Evolutionary conservation across 2,113 vertebrate species (phyloP), one percentile per base, ranked within the genome.

Genomic region (Proterorhinus semilunaris): DNA sequence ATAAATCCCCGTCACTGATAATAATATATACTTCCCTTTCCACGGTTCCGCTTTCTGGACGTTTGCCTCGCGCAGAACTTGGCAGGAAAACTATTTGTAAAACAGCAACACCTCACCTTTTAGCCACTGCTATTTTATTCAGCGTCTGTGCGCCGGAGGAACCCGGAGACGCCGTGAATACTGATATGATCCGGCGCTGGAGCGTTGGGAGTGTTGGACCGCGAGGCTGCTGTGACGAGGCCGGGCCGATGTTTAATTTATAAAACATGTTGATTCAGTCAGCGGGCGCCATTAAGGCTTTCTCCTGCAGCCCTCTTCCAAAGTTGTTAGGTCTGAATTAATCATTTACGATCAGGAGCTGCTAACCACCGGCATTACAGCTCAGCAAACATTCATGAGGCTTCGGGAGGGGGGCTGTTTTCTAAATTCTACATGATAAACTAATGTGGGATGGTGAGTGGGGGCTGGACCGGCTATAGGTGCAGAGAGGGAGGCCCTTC

Each of bases 221-320:
- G 54, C 66, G 45, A 50, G 74, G 64, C 15, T 54, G 63, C 77
- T 75, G 61, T 74, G 76, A 74, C 77, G 75, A 84, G 75, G 67
- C 65, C 66, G 73, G 66, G 68, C 77, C 67, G 62, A 13, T 90
- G 83, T 89, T 89, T 90, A 87, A 91, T 90, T 90, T 72, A 87
- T 89, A 85, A 85, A 87, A 86, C 86, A 90, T 89, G 90, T 88
- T 85, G 83, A 88, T 88, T 91, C 76, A 83, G 81, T 86, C 74
- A 62, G 84, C 69, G 74, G 82, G 80, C 76, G 79, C 84, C 86
- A 82, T 86, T 87, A 80, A 36, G 71, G 55, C 77, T 79, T 71
- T 55, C 61, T 80, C 80, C 82, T 82, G 72, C n/a, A 85, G 82
- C 84, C 27, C 27, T 66, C 77, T 82, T 82, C 76, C 74, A 68